Base-by-base conservation (phyloP, 2,113 vertebrate species). In the Otis tarda region DNA sequence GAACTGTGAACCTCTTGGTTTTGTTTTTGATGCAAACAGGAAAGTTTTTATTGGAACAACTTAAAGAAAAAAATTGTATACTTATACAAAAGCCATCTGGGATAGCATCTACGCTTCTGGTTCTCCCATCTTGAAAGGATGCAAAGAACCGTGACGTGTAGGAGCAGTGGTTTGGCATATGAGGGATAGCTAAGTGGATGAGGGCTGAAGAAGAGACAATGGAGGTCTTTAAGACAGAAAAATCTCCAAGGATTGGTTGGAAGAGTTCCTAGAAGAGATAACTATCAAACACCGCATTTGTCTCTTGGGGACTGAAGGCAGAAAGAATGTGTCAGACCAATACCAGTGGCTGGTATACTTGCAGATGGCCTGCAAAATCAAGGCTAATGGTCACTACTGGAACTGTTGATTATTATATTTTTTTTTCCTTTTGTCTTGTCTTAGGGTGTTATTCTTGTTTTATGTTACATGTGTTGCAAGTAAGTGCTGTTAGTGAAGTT, bases 1-100 rank as follows among this genome's bases (percentile, higher is more conserved):
- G 83, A 90, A 60, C 89, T 71, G 15, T 79, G 93, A 95, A 94
- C 45, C 77, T 75, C 83, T 77, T 93, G 70, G 78, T 94, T 94
- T 96, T 89, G 87, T 5, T 87, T 92, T 68, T 91, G 61, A 43
- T 79, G 87, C 84, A 60, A 89, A 91, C 81, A 89, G 81, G 74
- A 52, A 93, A 91, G 67, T 79, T 91, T 92, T 93, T 74, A 57
- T 76, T 95, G 87, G 83, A 96, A 79, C 53, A 76, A 47, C 49
- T 94, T 94, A 49, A 96, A 91, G 33, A 63, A 81, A 78, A 78
- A 70, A 80, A 39, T 6, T 6, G 64, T 70, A 3, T 71, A 19
- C 65, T 89, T 82, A 3, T 0, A 53, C 39, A 91, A 75, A 92
- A 93, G 69, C 60, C 12, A 7, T 78, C 57, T 79, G 77, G 74